Conservation (phyloP, 1,140 invertebrate genomes). For the Drosophila persimilis region DNA sequence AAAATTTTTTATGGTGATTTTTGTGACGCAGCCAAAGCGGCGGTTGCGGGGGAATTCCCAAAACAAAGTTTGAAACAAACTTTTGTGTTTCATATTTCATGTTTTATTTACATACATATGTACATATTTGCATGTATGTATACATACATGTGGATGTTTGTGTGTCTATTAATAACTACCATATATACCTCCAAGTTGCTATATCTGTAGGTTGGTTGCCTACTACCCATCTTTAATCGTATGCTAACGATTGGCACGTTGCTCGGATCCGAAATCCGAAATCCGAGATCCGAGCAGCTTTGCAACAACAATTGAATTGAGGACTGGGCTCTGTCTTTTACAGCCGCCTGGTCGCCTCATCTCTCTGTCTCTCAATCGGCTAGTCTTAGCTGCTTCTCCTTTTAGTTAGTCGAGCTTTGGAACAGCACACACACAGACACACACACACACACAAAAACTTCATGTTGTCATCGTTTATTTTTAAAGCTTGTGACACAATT, state of each 20-base stretch:
- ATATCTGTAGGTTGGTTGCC: too few species aligned
- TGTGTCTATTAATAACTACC: slow-evolving; percentile 48
- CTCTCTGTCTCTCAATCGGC: too few species aligned
- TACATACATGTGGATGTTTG: slow-evolving; percentile 10
- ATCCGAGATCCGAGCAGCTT: not conserved
- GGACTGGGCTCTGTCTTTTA: slow-evolving; percentile 55
- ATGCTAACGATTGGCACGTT: slow-evolving; percentile 75
- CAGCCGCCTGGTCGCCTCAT: slow-evolving; percentile 18
- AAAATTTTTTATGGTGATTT: not conserved
- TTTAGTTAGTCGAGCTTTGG: slow-evolving; percentile 59
- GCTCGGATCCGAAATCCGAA: slow-evolving; percentile 28
- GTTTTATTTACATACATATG: slow-evolving; percentile 31
- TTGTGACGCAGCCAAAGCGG: slow-evolving; percentile 60
- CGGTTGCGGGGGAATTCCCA: slow-evolving; percentile 64
- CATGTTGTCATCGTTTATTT: slow-evolving; percentile 79
- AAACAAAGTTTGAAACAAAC: slow-evolving; percentile 65
- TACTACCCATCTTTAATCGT: slow-evolving; percentile 63
- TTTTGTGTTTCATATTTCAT: slow-evolving; percentile 65
- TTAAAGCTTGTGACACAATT: slow-evolving; percentile 80
- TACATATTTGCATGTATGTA: not conserved
- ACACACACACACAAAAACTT: slow-evolving; percentile 23
- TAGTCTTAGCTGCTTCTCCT: slow-evolving; percentile 37
- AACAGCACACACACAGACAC: slow-evolving; percentile 9
- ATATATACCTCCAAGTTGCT: not conserved
- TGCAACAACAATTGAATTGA: slow-evolving; percentile 69